Evolutionary conservation across 2,113 vertebrate genomes (phyloP).

Genomic region (Mormoops blainvillei): DNA sequence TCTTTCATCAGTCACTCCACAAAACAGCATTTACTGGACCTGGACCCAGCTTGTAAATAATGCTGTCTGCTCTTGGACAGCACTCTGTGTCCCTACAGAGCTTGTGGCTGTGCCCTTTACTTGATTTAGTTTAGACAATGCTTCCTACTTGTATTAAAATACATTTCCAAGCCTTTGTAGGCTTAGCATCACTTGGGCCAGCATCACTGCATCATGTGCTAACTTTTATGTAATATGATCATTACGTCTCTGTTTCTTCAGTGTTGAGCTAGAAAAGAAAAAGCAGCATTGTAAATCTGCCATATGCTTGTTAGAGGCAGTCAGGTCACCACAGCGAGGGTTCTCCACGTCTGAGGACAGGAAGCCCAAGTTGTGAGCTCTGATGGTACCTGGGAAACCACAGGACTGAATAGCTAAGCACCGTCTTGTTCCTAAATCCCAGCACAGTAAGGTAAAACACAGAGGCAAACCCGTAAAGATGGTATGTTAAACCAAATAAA

Average conservation of each 20-base stretch:
- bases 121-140: neutral
- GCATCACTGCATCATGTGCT: neutral
- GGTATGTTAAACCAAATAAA: neutral
- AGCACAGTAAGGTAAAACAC: neutral
- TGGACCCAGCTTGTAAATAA: accelerated
- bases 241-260: neutral
- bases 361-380: neutral
- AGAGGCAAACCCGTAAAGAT: neutral
- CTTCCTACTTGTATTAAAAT: neutral
- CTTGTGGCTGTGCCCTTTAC: neutral
- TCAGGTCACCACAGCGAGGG: neutral
- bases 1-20: neutral
- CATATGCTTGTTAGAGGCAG: neutral
- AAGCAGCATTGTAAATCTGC: neutral
- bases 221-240: neutral
- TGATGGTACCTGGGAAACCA: neutral
- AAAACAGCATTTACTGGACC: neutral
- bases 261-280: neutral
- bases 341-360: neutral
- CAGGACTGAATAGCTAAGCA: neutral
- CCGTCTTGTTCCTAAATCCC: neutral
- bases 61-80: neutral
- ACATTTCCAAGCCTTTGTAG: neutral
- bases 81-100: neutral
- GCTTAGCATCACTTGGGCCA: neutral